A percentile compares a stretch with the other conserved stretches of the same genome.
Conservation (phyloP, 2,797 vertebrate species). For the Rhabdomys pumilio region DNA sequence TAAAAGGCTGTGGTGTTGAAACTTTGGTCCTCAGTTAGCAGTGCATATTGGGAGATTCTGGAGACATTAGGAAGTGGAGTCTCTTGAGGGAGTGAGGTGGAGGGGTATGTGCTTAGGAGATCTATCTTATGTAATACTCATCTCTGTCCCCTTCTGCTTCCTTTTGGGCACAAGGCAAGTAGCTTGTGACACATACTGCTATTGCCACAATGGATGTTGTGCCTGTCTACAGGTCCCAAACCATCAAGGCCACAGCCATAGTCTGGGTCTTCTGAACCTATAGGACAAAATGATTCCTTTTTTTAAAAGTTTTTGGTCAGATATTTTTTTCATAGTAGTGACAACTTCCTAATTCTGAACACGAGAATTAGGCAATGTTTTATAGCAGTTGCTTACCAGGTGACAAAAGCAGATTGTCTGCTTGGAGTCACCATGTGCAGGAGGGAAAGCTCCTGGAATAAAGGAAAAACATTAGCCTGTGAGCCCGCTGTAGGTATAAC, state of each 20-base stretch:
- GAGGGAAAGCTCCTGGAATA: background rate
- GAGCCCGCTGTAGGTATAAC: accelerated
- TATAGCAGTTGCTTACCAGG: too few species aligned
- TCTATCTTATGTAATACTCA: background rate
- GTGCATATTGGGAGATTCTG: background rate
- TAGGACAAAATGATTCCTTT: background rate
- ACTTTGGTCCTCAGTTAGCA: background rate
- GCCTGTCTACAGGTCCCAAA: background rate
- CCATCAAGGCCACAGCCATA: background rate
- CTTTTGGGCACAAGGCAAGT: background rate
- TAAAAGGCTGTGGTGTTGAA: background rate
- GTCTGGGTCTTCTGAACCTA: background rate
- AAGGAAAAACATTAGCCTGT: too few species aligned
- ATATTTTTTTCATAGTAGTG: background rate
- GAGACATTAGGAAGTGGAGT: background rate
- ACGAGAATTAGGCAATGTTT: background rate
- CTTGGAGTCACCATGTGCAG: background rate
- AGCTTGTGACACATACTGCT: background rate
- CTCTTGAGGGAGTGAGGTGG: background rate
- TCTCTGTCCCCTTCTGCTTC: background rate
- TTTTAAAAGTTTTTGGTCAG: background rate
- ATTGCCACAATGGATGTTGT: background rate
- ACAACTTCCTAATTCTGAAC: background rate
- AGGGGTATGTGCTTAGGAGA: background rate
- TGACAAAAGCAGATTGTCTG: background rate